Percentiles rank a stretch among this genome's conserved stretches.
Evolutionary conservation across 2,888 invertebrate species (phyloP).

Genomic region (Galeruca laticollis): DNA sequence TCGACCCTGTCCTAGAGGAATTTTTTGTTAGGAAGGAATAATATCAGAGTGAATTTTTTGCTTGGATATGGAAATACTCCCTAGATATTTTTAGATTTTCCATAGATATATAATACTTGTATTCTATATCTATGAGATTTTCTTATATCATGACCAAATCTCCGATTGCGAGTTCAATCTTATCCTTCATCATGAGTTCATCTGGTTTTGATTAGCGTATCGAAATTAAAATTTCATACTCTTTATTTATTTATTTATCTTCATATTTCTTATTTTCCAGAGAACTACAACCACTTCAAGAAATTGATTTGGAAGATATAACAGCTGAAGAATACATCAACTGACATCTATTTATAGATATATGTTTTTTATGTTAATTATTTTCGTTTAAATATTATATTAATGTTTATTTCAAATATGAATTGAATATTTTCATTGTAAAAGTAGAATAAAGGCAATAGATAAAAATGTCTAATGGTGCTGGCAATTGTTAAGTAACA

Average conservation of each 20-base stretch:
- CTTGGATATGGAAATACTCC: background rate
- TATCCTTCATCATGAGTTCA: no score
- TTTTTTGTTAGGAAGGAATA: no score
- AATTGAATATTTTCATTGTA: background rate
- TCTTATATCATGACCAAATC: no score
- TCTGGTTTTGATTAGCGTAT: no score
- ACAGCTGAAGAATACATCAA: conserved; percentile 25
- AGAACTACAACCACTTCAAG: conserved; percentile 20
- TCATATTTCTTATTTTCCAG: conserved; percentile 20
- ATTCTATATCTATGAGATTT: no score
- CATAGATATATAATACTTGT: no score
- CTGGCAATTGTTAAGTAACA: background rate
- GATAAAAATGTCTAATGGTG: background rate
- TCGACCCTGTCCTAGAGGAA: no score
- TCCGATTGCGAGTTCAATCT: no score
- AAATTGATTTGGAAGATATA: conserved; percentile 23
- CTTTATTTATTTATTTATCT: background rate
- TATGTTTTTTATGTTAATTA: background rate
- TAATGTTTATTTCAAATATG: background rate
- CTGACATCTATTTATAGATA: conserved; percentile 1
- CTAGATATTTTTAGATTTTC: background rate
- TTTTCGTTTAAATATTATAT: background rate
- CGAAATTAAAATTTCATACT: no score
- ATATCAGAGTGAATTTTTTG: no score
- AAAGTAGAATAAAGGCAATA: background rate